Base-by-base conservation (phyloP, 2,113 vertebrate species). In the Seriola dumerili region DNA sequence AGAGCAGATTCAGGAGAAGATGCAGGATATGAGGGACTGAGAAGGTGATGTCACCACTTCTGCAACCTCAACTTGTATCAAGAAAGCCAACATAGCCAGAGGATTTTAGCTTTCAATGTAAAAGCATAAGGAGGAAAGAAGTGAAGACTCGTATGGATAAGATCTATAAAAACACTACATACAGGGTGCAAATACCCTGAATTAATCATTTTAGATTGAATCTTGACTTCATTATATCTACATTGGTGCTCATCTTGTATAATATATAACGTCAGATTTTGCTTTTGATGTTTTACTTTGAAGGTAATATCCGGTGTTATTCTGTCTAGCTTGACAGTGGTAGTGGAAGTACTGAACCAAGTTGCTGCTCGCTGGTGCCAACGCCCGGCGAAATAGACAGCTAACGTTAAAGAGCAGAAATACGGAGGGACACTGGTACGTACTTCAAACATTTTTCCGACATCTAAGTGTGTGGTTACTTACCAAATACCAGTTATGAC, bases 291-390 rank as follows among this genome's bases (percentile, higher is more conserved):
- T 86, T 85, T 84, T 78, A 87, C 8, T 84, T 69, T 84, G 80
- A 74, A 87, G 29, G 17, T 0, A 0, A 50, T 12, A 3, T 82
- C 83, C 61, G 87, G 70, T 59, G 0, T 59, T 4, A 42, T 5
- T 54, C 2, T 4, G 38, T 42, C 0, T 21, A 40, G 14, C 83
- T 81, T 86, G 69, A 78, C 59, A 10, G 36, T 19, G 7, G 5
- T 19, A 10, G 68, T 29, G 54, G 62, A 70, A 70, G 63, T 81
- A 52, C 62, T 61, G 72, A 64, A 87, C 67, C 85, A 78, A 93
- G 82, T 89, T 86, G 46, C 40, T 81, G 84, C 70, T 90, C 81
- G 82, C 88, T 93, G 91, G 84, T 94, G 93, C 89, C 93, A 93
- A 93, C 92, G 91, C 92, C 93, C 92, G 92, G 89, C 87, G 85